Conservation (phyloP, 2,888 invertebrate genomes). For the Torymus texanus region DNA sequence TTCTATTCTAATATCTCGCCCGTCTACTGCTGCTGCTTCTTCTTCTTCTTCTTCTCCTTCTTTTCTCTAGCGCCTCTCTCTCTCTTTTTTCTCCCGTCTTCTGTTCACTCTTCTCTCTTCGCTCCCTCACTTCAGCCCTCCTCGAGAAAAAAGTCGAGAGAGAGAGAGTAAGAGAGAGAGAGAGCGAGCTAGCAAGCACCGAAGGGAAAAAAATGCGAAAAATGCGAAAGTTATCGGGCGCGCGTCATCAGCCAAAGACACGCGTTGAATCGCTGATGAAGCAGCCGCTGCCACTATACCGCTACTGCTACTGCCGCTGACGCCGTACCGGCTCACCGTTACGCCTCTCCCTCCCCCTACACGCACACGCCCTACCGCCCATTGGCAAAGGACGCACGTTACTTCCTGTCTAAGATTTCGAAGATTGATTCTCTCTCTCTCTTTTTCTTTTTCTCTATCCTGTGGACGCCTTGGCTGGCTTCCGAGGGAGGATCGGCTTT, state of each 20-base stretch:
- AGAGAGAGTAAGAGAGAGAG: background rate
- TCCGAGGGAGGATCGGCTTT: background rate
- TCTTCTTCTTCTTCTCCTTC: background rate
- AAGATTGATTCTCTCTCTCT: constrained; percentile 49
- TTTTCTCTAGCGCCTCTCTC: background rate
- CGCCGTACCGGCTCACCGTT: constrained; percentile 8
- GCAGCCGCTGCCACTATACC: background rate
- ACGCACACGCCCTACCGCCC: constrained; percentile 13
- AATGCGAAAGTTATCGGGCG: constrained; percentile 35
- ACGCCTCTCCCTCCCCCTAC: constrained; percentile 23
- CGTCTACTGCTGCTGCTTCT: too few relatives aligned
- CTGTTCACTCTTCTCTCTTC: background rate
- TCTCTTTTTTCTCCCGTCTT: background rate
- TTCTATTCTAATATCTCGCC: constrained; percentile 9
- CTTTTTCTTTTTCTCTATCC: constrained; percentile 13
- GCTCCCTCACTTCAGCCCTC: background rate
- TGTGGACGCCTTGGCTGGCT: too few relatives aligned
- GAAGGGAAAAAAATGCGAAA: background rate
- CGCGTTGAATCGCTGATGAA: constrained; percentile 48
- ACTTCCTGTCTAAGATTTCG: constrained; percentile 53
- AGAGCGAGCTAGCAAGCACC: background rate
- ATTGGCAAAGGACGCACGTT: constrained; percentile 47
- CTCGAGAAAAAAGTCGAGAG: background rate
- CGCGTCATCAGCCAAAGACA: constrained; percentile 44
- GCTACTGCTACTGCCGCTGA: too few relatives aligned